These are phyloP conservation scores for Sesamia nonagrioides DNA, from an alignment of 1,140 invertebrate species.

Conservation along the genomic window DNA sequence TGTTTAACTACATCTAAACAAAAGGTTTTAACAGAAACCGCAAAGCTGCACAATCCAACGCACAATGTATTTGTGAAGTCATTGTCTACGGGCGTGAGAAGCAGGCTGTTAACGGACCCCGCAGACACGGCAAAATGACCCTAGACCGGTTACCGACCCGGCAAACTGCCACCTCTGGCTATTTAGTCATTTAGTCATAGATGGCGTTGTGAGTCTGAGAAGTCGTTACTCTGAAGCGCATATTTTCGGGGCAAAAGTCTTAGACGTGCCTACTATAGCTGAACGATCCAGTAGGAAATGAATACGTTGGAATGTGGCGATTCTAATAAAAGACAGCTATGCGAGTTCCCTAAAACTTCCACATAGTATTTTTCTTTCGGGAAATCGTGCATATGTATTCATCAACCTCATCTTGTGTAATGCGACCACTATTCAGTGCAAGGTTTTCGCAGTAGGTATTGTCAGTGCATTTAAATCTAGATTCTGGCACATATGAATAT, in stretches of 20 bases:
- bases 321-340: too few species aligned
- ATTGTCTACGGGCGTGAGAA: slow-evolving; percentile 50
- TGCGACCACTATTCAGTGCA: too few species aligned
- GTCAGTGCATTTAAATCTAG: too few species aligned
- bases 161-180: slow-evolving; percentile 33
- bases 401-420: too few species aligned
- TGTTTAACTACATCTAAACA: slow-evolving; percentile 27
- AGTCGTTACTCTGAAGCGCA: not conserved
- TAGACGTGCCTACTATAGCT: not conserved
- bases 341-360: too few species aligned
- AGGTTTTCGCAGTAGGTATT: too few species aligned
- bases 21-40: slow-evolving; percentile 24
- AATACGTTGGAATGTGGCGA: too few species aligned
- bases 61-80: slow-evolving; percentile 34
- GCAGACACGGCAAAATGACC: slow-evolving; percentile 47
- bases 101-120: slow-evolving; percentile 48
- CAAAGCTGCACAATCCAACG: slow-evolving; percentile 21
- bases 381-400: too few species aligned
- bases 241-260: slow-evolving; percentile 1
- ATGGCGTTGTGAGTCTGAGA: slow-evolving; percentile 2
- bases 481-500: too few species aligned
- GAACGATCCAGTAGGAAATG: not conserved
- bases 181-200: slow-evolving; percentile 16
- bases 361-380: too few species aligned
- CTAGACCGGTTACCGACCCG: slow-evolving; percentile 48